Evolutionary conservation across 2,113 vertebrate genomes (phyloP), one percentile per base, ranked within the genome.

Genomic region (Emydocephalus ijimae): DNA sequence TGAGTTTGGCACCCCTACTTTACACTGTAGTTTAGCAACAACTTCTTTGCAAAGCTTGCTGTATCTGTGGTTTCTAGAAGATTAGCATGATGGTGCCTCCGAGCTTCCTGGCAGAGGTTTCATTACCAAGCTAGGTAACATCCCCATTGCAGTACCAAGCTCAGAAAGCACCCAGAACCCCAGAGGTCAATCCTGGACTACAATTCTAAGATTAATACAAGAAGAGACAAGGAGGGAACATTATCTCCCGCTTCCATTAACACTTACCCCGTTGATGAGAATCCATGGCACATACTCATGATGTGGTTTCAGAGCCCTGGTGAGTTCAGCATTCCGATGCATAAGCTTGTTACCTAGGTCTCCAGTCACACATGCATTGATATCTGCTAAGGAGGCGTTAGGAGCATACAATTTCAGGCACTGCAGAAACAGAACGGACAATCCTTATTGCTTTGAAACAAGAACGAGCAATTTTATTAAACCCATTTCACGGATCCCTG

Each of bases 231-330:
- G 50, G 50, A 11, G 50, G 50, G 50, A 3, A 52, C 50, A 52
- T 52, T 52, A 52, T 52, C 10, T 52, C 50, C 50, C 50, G 2
- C 50, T 1, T 52, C 50, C 50, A 52, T 43, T 43, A 81, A 1
- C 1, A 50, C 97, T 96, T 96, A 99, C 99, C 98, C 98, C 98
- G 0, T 99, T 98, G 93, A 99, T 45, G 45, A 98, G 97, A n/a
- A 99, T 93, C 99, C 99, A 99, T 87, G 99, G 99, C 87, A 99
- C 99, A 1, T 98, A 99, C 0, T 98, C 0, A 43, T 99, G 99
- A 0, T 98, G 97, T 0, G 99, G 99, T 0, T 97, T 90, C 48
- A 99, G 97, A 0, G 97, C 97, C 0, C 92, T 2, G 0, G 99
- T 99, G 89, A 93, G 91, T 91, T 98, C 92, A 0, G 99, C 99